Base-by-base conservation (phyloP, 2,113 vertebrate species). In the Gallinago paraguaiae region DNA sequence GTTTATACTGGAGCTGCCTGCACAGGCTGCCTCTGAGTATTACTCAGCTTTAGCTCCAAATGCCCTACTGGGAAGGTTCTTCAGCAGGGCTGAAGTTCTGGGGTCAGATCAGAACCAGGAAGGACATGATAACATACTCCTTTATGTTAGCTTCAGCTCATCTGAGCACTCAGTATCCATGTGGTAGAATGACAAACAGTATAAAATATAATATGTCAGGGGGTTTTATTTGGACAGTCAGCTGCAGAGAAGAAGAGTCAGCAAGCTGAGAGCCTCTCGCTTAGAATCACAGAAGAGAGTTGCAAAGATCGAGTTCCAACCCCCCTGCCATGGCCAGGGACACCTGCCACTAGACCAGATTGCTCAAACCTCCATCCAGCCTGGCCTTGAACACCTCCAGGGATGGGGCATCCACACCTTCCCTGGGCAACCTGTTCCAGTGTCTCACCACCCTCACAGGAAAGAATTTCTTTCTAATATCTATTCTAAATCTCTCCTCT, bases 111-210 rank as follows among this genome's bases (percentile, higher is more conserved):
- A 48, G 56, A 89, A 37, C 20, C 17, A 86, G 54, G 39, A 9
- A 75, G 13, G 19, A 43, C 56, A 70, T 10, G 35, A 70, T 19
- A 69, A 63, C 33, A 33, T 37, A 15, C 13, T 33, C 8, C 8
- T 9, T 3, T 3, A 6, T 0, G 0, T 20, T 13, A n/a, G 46
- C 15, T 46, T 16, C 67, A 18, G 48, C 41, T 84, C 33, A n/a
- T 22, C 53, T 43, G 16, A 85, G 31, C n/a, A 37, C 12, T 10
- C 7, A 3, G 20, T 5, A 46, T 8, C 71, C 30, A 35, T 9
- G 23, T 1, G 6, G 27, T 5, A 70, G 56, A 20, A 59, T 54
- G 63, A 70, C 28, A 85, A 61, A 11, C n/a, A 24, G 15, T 18
- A 43, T 11, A 19, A 39, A 61, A 81, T 43, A 67, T 14, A 77